Evolutionary conservation across 1,140 invertebrate species (phyloP).

Genomic region (Eciton burchellii): DNA sequence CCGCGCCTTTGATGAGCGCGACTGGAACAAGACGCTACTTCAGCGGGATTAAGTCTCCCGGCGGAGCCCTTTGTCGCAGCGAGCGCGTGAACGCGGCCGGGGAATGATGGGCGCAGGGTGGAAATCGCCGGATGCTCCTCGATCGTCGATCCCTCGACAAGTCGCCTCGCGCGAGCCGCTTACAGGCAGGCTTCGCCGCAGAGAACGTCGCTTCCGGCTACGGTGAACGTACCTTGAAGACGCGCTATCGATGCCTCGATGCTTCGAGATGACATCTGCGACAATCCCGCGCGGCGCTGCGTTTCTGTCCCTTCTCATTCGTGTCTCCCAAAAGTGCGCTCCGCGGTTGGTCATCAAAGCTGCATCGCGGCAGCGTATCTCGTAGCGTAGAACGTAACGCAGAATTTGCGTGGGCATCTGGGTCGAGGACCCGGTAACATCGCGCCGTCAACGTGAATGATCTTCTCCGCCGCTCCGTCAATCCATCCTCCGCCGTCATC

Average conservation of each 20-base stretch:
- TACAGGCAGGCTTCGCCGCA: conserved; percentile 10
- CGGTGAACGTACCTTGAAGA: no score
- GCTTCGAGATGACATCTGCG: no score
- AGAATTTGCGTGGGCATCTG: conserved; percentile 58
- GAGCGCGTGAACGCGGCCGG: neutral
- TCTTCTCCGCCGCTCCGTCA: conserved; percentile 19
- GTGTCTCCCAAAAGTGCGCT: conserved; percentile 14
- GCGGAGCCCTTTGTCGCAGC: conserved; percentile 9
- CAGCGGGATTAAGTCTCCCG: neutral
- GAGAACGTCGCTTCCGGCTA: conserved; percentile 9
- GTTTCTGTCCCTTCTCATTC: no score
- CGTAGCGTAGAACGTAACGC: conserved; percentile 31
- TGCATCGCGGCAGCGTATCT: neutral
- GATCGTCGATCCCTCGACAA: conserved; percentile 7
- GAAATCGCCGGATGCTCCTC: neutral
- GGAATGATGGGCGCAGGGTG: neutral
- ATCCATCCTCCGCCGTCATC: conserved; percentile 23
- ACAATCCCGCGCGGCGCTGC: no score
- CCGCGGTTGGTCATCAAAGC: conserved; percentile 21
- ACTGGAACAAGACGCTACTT: neutral
- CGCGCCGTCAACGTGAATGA: conserved; percentile 56
- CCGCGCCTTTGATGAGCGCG: neutral
- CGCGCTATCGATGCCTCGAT: no score
- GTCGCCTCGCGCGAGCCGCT: conserved; percentile 46
- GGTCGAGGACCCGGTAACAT: conserved; percentile 58